Evolutionary conservation across 2,888 invertebrate species (phyloP), one percentile per base, ranked within the genome.

Genomic region (Scaptomyza cyrtandrae): DNA sequence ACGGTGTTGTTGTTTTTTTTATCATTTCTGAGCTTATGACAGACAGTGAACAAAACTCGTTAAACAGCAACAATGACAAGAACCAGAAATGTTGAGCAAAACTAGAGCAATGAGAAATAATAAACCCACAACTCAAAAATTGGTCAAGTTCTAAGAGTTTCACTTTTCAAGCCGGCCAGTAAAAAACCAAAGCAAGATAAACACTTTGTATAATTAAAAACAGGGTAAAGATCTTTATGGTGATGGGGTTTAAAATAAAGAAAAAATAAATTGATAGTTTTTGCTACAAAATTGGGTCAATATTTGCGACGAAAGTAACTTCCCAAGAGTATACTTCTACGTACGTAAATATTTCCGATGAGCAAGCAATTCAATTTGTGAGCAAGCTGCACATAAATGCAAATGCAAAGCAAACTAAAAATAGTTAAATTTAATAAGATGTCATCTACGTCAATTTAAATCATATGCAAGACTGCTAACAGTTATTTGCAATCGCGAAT

Each of bases 101-200:
- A 88, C 66, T 88, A 70, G 88, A 83, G 77, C 83, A 83, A 68
- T 82, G 77, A 65, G 71, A 48, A 77, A 69, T 46, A 55, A 64
- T 50, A 83, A 62, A 68, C 66, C 58, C 58, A 53, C 62, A 74
- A 43, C 24, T 63, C 61, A 64, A 9, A 68, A 69, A 56, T 44
- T 61, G 56, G 31, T 50, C 76, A 65, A 87, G 77, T 77, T 83
- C 83, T 77, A 39, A 58, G 37, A 55, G 84, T 88, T 83, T 83
- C 83, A 88, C 83, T 83, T 83, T 83, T 72, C 74, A 70, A 60
- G 39, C 37, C 41, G 49, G 11, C 11, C 10, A 14, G 19, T 43
- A 39, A 41, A 41, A 6, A 35, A 9, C 9, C 6, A 11, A n/a
- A 13, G 19, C 19, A 10, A 6, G 24, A 24, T 0, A 10, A 35